Evolutionary conservation across 2,113 vertebrate species (phyloP).

Genomic region (Eira barbara): DNA sequence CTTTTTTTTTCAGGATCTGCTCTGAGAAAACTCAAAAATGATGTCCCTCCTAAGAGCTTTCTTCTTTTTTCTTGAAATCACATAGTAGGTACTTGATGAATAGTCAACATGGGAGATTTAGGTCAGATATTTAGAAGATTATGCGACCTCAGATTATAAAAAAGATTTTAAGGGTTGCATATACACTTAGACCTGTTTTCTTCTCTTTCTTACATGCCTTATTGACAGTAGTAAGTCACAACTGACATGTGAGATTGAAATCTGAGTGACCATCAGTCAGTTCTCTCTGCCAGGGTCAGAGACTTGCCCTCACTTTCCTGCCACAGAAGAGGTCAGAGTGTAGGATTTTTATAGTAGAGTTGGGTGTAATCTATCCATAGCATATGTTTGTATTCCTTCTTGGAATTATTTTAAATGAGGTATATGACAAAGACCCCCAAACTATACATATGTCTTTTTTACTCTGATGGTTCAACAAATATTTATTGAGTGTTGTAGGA

Average conservation of each 20-base stretch:
- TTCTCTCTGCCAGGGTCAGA: neutral
- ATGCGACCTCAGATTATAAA: neutral
- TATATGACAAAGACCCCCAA: neutral
- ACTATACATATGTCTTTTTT: neutral
- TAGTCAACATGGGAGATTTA: neutral
- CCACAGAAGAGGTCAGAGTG: neutral
- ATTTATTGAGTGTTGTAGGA: neutral
- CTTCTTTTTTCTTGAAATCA: neutral
- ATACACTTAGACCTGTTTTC: neutral
- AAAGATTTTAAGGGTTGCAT: neutral
- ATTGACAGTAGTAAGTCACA: neutral
- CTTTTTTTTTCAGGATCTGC: neutral
- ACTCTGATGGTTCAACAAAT: neutral
- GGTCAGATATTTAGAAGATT: neutral
- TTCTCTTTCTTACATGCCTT: neutral
- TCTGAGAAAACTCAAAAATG: neutral
- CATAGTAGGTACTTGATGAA: neutral
- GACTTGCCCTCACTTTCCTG: neutral
- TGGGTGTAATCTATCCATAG: neutral
- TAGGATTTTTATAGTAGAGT: neutral
- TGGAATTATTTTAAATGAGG: neutral
- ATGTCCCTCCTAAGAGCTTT: too few species aligned
- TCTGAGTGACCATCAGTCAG: neutral
- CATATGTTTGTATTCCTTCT: neutral
- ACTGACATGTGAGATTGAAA: neutral